Evolutionary conservation across 2,888 invertebrate genomes (phyloP), one percentile per base, ranked within the genome.

Genomic region (Tenthredo amoena): DNA sequence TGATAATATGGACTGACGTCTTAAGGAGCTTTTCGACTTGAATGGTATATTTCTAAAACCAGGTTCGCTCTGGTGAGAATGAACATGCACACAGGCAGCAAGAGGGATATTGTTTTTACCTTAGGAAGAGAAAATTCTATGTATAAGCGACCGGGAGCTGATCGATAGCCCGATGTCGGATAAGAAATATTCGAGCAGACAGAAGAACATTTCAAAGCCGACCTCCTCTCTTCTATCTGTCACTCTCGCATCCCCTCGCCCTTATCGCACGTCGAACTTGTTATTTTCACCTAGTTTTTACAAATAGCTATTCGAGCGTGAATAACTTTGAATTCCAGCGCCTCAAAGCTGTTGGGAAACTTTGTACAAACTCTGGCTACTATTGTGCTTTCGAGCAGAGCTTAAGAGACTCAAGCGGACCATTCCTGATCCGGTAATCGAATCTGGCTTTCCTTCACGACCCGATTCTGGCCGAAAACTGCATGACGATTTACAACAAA

Each of bases 311-410:
- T 81, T n/a, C 37, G 62, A 62, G 15, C 81, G 81, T 81, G 81
- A 81, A 81, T 81, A 58, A 81, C 81, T 62, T 81, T 34, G 37
- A 81, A 81, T 81, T 81, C 81, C 81, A 81, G 40, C n/a, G 62
- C 31, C 81, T 37, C 62, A 62, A 62, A 81, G 81, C 81, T 62
- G 62, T 40, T 40, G 26, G 21, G 21, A 81, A 81, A 81, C 37
- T 81, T 81, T 62, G 62, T 2, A 37, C 81, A 81, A 81, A 81
- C 58, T 81, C 81, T 62, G 58, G 40, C 40, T 81, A 40, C 40
- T 81, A 81, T 58, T 81, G 62, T 81, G 81, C 81, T 81, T 62
- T 37, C 12, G 62, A 81, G 62, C 62, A 50, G 40, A 81, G 81
- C 62, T 81, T 81, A 62, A 40, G 34, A 40, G 81, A 81, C 79